Conservation (phyloP, 2,113 vertebrate species). For the Hemichromis elongatus region DNA sequence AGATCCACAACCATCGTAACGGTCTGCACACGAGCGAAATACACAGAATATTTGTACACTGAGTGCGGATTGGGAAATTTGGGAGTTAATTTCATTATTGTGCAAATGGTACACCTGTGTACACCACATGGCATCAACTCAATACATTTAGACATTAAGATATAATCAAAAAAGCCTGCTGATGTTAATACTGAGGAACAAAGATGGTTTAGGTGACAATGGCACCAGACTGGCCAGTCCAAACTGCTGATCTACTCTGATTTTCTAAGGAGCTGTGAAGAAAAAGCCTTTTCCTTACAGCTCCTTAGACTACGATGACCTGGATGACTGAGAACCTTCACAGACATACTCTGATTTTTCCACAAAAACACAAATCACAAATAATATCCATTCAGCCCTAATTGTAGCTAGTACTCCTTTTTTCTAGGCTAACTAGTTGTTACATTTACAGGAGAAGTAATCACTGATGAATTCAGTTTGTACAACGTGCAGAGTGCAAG, state of each 20-base stretch:
- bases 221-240: not conserved
- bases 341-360: not conserved
- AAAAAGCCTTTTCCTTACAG: no score
- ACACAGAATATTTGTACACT: not conserved
- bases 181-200: not conserved
- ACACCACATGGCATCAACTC: not conserved
- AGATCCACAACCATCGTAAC: not conserved
- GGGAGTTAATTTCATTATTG: not conserved
- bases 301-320: no score
- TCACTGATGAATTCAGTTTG: not conserved
- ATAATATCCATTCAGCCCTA: not conserved
- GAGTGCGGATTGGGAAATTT: not conserved
- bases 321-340: no score
- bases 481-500: not conserved
- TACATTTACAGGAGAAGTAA: not conserved
- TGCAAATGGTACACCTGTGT: fast-evolving
- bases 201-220: not conserved
- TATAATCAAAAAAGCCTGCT: not conserved
- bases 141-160: fast-evolving
- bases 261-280: no score
- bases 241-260: not conserved
- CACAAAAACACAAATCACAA: not conserved
- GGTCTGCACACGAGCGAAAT: not conserved
- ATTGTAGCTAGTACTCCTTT: not conserved
- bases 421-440: not conserved